Evolutionary conservation across 2,113 vertebrate species (phyloP).

Genomic region (Poeciliopsis prolifica): DNA sequence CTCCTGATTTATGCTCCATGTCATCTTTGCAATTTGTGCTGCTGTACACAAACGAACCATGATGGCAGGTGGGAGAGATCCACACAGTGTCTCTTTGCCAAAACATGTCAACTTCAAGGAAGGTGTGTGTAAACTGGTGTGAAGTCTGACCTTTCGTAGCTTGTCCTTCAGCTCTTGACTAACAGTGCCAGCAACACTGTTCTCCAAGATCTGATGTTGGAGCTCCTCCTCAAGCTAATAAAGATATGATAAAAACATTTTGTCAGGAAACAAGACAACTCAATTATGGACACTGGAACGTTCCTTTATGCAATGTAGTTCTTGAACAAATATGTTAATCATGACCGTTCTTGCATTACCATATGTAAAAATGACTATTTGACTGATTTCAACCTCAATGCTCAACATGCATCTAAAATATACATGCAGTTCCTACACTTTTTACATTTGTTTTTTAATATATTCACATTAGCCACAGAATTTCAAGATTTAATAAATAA

Average conservation of each 20-base stretch:
- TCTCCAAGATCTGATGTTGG: slow-evolving; percentile 79
- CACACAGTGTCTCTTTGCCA: background rate
- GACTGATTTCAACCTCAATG: background rate
- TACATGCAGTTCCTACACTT: background rate
- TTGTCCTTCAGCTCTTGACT: slow-evolving; percentile 84
- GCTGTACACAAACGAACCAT: background rate
- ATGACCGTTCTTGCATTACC: background rate
- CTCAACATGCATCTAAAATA: background rate
- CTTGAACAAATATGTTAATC: background rate
- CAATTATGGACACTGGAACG: background rate
- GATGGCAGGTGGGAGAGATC: background rate
- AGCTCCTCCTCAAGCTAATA: slow-evolving; percentile 84
- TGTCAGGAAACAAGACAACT: background rate
- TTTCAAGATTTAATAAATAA: background rate
- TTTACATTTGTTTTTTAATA: background rate
- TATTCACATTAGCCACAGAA: background rate
- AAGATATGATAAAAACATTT: background rate
- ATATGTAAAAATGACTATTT: too few relatives aligned
- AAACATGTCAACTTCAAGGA: background rate
- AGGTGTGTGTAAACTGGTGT: background rate
- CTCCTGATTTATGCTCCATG: background rate
- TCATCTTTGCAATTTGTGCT: background rate
- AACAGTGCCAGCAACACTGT: slow-evolving; percentile 82
- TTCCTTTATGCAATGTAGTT: background rate
- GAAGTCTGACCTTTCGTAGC: slow-evolving; percentile 79